Base-by-base conservation (phyloP, 1,140 invertebrate species). In the Mylabris phalerata region DNA sequence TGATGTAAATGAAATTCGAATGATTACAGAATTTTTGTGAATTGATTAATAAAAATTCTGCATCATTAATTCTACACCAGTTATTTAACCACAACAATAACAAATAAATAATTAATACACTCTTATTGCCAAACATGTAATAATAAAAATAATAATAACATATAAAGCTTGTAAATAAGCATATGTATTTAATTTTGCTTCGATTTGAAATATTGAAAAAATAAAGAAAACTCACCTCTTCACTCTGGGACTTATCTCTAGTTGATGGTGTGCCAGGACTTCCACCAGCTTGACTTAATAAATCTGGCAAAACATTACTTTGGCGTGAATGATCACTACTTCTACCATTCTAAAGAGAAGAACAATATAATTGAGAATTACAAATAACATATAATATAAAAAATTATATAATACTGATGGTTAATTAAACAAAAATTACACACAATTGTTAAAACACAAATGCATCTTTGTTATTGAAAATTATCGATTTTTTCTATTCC, bases 281-380 rank as follows among this genome's bases (percentile, higher is more conserved):
- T 45, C 83, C 80, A 61, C 86, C 82, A 59, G 88, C 84, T 79
- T 89, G 81, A 69, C 93, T 95, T 46, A 98, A 82, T 58, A 98
- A 82, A 79, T 98, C 95, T 39, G 95, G 95, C 55, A 98, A 80
- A 32, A 97, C 94, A 44, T 88, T 91, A 75, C 90, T 93, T 54
- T 89, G 90, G 58, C 91, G 81, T 13, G 87, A 84, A 62, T 86
- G 82, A 60, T 84, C 82, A 59, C 82, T 81, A 65, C 80, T 80
- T 69, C 84, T 79, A 67, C 82, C 84, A 72, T 84, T 87, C 79
- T 86, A 77, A 51, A 78, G 79, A 42, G 5, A 42, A 42, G 71
- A 59, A 56, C 9, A 61, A 40, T 26, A 57, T 9, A 27, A 41
- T 43, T 57, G 13, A 1, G 13, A 47, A 32, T 32, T 5, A 5